phyloP scores from a whole-genome alignment of 2,888 invertebrate species.

The Rhorus exstirpatorius region DNA sequence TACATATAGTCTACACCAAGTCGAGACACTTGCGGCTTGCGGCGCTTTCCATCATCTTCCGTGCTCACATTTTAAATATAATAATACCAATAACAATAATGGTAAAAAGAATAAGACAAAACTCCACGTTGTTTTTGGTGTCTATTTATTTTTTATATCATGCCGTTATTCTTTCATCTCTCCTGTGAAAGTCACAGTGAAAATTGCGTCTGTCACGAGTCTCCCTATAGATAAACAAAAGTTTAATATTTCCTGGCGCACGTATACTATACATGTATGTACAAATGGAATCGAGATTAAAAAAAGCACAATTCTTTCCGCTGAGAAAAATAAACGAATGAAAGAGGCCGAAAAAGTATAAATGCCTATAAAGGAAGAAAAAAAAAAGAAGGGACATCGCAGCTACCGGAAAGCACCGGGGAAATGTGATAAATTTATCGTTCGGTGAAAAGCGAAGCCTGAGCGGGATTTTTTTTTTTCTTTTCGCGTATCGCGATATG shows the following conservation, averaged over 20 bases:
- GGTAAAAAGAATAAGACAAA: constrained; percentile 20
- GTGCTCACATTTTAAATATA: constrained; percentile 34
- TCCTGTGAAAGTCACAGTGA: constrained; percentile 46
- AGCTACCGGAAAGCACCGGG: constrained; percentile 24
- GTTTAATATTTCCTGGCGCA: constrained; percentile 37
- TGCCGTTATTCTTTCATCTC: constrained; percentile 62
- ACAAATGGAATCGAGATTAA: constrained; percentile 33
- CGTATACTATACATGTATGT: neutral
- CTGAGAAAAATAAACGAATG: constrained; percentile 42
- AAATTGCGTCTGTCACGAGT: constrained; percentile 65
- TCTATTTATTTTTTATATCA: constrained; percentile 16
- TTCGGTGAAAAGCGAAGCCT: constrained; percentile 51
- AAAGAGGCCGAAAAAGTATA: constrained; percentile 25
- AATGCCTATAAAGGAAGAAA: too few species aligned
- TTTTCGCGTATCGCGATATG: constrained; percentile 17
- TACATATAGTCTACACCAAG: constrained; percentile 24
- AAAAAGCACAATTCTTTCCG: constrained; percentile 33
- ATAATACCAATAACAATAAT: constrained; percentile 48
- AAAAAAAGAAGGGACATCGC: constrained; percentile 11
- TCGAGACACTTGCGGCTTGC: constrained; percentile 16
- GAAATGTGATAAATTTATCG: constrained; percentile 64
- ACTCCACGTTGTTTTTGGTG: constrained; percentile 45
- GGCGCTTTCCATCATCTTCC: constrained; percentile 26
- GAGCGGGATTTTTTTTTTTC: constrained; percentile 19
- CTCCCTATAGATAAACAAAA: neutral